Conservation (phyloP, 2,113 vertebrate genomes). For the Lipotes vexillifer region DNA sequence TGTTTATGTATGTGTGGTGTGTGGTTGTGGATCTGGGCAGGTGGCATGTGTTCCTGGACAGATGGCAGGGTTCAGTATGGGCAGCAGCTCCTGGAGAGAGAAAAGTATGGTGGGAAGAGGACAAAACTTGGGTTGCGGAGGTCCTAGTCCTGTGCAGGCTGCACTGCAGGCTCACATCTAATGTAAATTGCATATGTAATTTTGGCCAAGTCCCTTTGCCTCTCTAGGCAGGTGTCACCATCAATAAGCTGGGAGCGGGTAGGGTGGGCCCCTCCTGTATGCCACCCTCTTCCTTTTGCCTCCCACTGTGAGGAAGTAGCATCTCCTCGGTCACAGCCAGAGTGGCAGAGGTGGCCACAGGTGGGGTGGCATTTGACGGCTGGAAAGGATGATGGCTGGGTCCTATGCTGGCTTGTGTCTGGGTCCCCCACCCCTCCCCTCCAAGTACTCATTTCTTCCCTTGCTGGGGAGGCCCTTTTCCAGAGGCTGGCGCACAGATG, state of each 20-base stretch:
- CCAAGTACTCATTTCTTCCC: constrained; percentile 20
- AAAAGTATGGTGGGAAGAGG: not conserved
- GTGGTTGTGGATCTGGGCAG: not conserved
- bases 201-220: not conserved
- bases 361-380: not conserved
- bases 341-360: not conserved
- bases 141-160: not conserved
- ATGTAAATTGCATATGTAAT: not conserved
- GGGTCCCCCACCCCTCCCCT: not conserved
- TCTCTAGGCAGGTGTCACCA: not conserved
- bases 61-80: not conserved
- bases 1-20: not conserved
- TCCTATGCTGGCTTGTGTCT: not conserved
- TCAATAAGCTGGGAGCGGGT: not conserved
- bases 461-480: not conserved
- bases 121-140: not conserved
- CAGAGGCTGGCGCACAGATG: constrained; percentile 1
- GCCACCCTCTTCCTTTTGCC: not conserved
- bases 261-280: not conserved
- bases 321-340: not conserved
- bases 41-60: not conserved
- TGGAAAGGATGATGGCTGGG: not conserved
- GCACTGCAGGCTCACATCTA: not conserved
- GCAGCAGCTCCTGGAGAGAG: not conserved
- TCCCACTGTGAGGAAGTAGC: not conserved